These are phyloP conservation scores for Sebastes minor DNA, from an alignment of 2,797 vertebrate genomes.

Conservation along the genomic window DNA sequence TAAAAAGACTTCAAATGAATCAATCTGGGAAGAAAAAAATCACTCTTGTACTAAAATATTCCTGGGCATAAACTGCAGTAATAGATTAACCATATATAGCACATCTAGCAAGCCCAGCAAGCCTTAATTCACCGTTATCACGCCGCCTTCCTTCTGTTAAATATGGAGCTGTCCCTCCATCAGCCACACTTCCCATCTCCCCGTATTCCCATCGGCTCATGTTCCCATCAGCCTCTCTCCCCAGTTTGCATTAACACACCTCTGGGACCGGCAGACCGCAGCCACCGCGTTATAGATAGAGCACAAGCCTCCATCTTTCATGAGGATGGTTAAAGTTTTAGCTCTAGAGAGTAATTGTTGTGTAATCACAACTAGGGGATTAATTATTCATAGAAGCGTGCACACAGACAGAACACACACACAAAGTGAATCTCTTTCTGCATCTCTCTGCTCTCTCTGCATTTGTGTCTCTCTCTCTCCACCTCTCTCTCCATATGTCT, in stretches of 20 bases:
- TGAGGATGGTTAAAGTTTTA: constrained; percentile 68
- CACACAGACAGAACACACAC: background rate
- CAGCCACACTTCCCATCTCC: constrained; percentile 20
- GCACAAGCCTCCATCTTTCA: constrained; percentile 56
- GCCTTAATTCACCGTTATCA: constrained; percentile 7
- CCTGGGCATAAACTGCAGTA: background rate
- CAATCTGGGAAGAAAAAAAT: background rate
- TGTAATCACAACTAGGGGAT: constrained; percentile 69
- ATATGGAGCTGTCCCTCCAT: constrained; percentile 31
- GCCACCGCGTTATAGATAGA: constrained; percentile 51
- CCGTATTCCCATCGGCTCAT: constrained; percentile 31
- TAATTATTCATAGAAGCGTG: constrained; percentile 69
- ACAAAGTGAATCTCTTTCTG: constrained; percentile 24
- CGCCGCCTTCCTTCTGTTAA: background rate
- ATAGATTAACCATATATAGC: background rate
- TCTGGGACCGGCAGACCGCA: constrained; percentile 38
- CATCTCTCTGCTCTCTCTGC: constrained; percentile 3
- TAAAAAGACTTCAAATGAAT: background rate
- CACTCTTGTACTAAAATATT: background rate
- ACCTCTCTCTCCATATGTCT: constrained; percentile 23
- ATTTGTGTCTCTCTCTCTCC: background rate
- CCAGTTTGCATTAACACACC: constrained; percentile 53
- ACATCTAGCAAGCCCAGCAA: background rate
- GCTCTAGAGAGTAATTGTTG: constrained; percentile 73
- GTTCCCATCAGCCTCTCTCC: constrained; percentile 50